phyloP scores from a whole-genome alignment of 53 echinoderm and acorn worm genomes.

The Apostichopus leukothele region DNA sequence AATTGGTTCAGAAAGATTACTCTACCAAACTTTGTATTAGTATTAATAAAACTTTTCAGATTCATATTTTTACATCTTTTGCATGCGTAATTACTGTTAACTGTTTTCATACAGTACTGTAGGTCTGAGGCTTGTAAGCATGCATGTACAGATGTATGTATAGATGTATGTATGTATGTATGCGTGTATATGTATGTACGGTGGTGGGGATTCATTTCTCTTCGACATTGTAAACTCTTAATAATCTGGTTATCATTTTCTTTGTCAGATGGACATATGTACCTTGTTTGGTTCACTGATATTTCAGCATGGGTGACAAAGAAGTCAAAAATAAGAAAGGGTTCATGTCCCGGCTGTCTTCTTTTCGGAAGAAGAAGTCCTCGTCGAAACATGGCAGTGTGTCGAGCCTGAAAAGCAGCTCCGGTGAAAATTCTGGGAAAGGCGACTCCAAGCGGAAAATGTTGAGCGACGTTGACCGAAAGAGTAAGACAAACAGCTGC shows the following conservation, averaged over 20 bases:
- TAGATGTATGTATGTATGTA: too few relatives aligned
- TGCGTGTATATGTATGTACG: too few relatives aligned
- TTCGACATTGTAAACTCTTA: too few relatives aligned
- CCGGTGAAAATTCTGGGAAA: not conserved
- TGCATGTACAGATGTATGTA: too few relatives aligned
- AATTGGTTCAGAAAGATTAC: too few relatives aligned
- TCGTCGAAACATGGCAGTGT: slow-evolving; percentile 13
- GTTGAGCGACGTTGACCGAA: slow-evolving; percentile 31
- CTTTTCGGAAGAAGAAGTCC: slow-evolving; percentile 89
- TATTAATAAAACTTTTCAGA: too few relatives aligned
- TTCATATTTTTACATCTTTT: too few relatives aligned
- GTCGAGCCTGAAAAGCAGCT: not conserved
- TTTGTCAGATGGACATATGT: not conserved
- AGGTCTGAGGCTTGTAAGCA: too few relatives aligned
- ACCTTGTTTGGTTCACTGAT: not conserved
- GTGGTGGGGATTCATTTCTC: too few relatives aligned
- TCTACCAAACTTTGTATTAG: too few relatives aligned
- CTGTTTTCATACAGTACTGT: too few relatives aligned
- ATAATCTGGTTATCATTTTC: not conserved
- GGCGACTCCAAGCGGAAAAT: not conserved
- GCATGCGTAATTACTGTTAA: too few relatives aligned
- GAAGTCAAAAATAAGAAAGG: slow-evolving; percentile 62
- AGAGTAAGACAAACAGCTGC: not conserved
- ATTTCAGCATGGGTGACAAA: slow-evolving; percentile 40
- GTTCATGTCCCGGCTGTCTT: slow-evolving; percentile 84